A percentile compares a stretch with the other conserved stretches of the same genome.
Conservation (phyloP, 64 coral and sea anemone species). For the Montipora sp. region DNA sequence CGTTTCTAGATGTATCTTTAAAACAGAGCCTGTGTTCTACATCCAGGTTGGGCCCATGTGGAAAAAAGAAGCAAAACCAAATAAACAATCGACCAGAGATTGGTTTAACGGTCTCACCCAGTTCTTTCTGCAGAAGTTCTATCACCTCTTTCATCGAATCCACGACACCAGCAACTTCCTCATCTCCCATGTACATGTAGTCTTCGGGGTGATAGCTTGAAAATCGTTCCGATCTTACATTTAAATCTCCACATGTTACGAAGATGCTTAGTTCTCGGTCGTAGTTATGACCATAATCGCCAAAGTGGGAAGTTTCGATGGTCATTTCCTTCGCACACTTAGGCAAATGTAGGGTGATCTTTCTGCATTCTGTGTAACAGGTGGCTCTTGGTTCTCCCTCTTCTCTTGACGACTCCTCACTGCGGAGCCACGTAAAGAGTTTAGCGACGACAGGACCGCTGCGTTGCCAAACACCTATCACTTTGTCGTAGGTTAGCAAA, state of each 20-base stretch:
- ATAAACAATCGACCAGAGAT: slow-evolving; percentile 66
- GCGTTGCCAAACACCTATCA: slow-evolving; percentile 54
- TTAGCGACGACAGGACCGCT: slow-evolving; percentile 75
- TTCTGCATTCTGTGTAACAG: slow-evolving; percentile 39
- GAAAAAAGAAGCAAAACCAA: slow-evolving; percentile 76
- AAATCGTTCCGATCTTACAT: slow-evolving; percentile 29
- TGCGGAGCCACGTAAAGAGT: slow-evolving; percentile 70
- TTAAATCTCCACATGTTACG: slow-evolving; percentile 69
- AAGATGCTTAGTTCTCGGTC: slow-evolving; percentile 45
- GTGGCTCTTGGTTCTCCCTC: slow-evolving; percentile 57
- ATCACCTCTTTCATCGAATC: slow-evolving; percentile 61
- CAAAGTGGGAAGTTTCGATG: slow-evolving; percentile 58
- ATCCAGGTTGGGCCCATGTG: neutral
- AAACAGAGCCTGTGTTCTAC: slow-evolving; percentile 61
- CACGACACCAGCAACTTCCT: slow-evolving; percentile 5
- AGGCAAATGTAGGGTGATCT: slow-evolving; percentile 53
- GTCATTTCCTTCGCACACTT: slow-evolving; percentile 32
- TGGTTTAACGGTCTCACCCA: slow-evolving; percentile 56
- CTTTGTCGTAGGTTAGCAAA: slow-evolving; percentile 47
- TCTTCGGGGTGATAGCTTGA: slow-evolving; percentile 12
- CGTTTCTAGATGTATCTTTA: slow-evolving; percentile 53
- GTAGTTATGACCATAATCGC: slow-evolving; percentile 58
- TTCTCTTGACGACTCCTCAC: neutral
- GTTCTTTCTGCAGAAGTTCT: slow-evolving; percentile 67
- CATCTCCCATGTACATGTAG: slow-evolving; percentile 44